Evolutionary conservation across 2,888 invertebrate genomes (phyloP).

Genomic region (Drosophila paucipuncta): DNA sequence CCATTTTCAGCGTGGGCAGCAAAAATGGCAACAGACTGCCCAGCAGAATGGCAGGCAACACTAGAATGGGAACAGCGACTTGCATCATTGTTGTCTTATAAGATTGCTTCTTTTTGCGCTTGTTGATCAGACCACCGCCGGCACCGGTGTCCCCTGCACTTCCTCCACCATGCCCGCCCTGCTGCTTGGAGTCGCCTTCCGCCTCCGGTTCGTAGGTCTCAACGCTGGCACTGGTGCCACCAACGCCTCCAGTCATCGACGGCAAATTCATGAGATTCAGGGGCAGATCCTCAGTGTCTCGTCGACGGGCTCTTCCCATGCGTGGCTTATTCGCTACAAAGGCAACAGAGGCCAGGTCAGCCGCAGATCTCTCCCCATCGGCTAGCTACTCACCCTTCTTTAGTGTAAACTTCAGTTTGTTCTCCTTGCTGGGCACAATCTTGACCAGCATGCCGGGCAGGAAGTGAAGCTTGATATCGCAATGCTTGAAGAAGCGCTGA

Average conservation of each 20-base stretch:
- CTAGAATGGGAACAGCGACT: conserved; percentile 86
- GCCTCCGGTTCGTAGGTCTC: conserved; percentile 68
- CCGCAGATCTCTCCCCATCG: neutral
- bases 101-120: conserved; percentile 68
- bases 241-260: conserved; percentile 47
- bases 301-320: conserved; percentile 67
- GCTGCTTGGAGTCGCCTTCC: conserved; percentile 74
- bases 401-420: conserved; percentile 86
- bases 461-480: conserved; percentile 86
- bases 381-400: conserved; percentile 79
- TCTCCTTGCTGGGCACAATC: conserved; percentile 86
- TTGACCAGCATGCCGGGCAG: conserved; percentile 86
- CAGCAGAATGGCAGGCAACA: conserved; percentile 88
- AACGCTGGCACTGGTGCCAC: conserved; percentile 58
- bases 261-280: conserved; percentile 64
- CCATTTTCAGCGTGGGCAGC: conserved; percentile 89
- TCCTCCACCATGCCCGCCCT: conserved; percentile 37
- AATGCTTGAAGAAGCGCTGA: conserved; percentile 86
- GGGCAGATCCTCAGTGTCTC: conserved; percentile 63
- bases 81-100: conserved; percentile 83
- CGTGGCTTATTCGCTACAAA: conserved; percentile 57
- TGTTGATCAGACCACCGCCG: conserved; percentile 41
- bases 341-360: neutral
- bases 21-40: conserved; percentile 89
- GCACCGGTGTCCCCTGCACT: conserved; percentile 24